Base-by-base conservation (phyloP, 2,888 invertebrate genomes). In the Trachelus tabidus region DNA sequence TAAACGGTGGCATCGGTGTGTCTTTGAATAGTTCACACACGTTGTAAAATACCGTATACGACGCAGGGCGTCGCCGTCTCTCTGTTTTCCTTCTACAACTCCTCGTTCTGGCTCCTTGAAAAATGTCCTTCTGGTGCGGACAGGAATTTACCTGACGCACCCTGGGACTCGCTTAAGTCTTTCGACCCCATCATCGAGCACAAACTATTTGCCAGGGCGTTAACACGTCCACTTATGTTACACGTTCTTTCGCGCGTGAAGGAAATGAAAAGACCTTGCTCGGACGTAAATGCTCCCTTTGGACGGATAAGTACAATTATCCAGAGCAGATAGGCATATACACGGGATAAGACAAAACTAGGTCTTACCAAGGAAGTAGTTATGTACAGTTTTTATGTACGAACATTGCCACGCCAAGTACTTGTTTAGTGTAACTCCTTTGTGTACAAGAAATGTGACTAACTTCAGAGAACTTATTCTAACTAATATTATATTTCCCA, bases 281-380 rank as follows among this genome's bases (percentile, higher is more conserved):
- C 56, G 56, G 23, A 56, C 56, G 56, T 56, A 56, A 56, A 56
- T 56, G 56, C 9, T 56, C 56, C 56, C 56, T 56, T 56, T 56
- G 56, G 56, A 56, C 56, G 56, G 56, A 56, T 56, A 56, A 30
- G 80, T 77, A 82, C 82, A 82, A 82, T 82, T 83, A 82, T 56
- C 56, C 56, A 23, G 56, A 81, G 77, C 80, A 80, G 76, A 78
- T 74, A 79, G 56, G 56, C 79, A 76, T 73, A 76, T 73, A 76
- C 76, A 78, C 79, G 78, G 79, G 79, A 80, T 79, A 34, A 81
- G 77, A 78, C 82, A 77, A 83, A 83, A 83, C 83, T 83, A 81
- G 83, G 83, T 83, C 83, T 82, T 82, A 79, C 81, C 82, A 81
- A 83, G 83, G 83, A 83, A 83, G 82, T 83, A 79, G 82, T 78